Conservation (phyloP, 2,797 vertebrate genomes). For the Masticophis lateralis region DNA sequence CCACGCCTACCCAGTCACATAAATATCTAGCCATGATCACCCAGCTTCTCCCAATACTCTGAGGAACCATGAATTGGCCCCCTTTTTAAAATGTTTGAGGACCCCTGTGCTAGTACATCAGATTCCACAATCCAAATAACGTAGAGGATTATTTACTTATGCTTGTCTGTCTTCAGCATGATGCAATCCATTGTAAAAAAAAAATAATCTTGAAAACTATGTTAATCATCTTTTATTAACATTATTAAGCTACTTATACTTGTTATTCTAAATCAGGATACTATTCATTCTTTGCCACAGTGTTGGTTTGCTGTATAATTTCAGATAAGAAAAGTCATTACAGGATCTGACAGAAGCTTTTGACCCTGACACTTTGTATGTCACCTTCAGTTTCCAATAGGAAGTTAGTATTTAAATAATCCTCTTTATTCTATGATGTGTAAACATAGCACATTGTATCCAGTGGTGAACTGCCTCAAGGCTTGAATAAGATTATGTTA, state of each 20-base stretch:
- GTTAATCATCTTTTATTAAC: slow-evolving; percentile 6
- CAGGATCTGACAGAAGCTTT: slow-evolving; percentile 19
- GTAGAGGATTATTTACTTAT: background rate
- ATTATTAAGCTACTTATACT: slow-evolving; percentile 34
- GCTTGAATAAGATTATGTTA: background rate
- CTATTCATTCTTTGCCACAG: background rate
- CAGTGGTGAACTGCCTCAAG: background rate
- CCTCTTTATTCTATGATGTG: background rate
- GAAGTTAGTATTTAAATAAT: background rate
- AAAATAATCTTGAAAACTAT: background rate
- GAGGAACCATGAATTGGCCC: too few relatives aligned
- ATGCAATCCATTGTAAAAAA: background rate
- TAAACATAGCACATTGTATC: background rate
- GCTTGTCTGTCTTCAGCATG: background rate
- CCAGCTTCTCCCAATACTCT: too few relatives aligned
- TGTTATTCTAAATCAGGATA: background rate
- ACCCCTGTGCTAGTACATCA: background rate
- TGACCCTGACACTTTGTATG: background rate
- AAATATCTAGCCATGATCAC: too few relatives aligned
- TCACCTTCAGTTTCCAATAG: slow-evolving; percentile 29
- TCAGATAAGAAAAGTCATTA: slow-evolving; percentile 42
- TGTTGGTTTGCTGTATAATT: slow-evolving; percentile 20
- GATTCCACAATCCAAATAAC: background rate
- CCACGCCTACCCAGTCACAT: too few relatives aligned
- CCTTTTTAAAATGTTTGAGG: too few relatives aligned